These are phyloP conservation scores for Drosophila subsilvestris DNA, from an alignment of 2,888 invertebrate genomes.

Conservation along the genomic window DNA sequence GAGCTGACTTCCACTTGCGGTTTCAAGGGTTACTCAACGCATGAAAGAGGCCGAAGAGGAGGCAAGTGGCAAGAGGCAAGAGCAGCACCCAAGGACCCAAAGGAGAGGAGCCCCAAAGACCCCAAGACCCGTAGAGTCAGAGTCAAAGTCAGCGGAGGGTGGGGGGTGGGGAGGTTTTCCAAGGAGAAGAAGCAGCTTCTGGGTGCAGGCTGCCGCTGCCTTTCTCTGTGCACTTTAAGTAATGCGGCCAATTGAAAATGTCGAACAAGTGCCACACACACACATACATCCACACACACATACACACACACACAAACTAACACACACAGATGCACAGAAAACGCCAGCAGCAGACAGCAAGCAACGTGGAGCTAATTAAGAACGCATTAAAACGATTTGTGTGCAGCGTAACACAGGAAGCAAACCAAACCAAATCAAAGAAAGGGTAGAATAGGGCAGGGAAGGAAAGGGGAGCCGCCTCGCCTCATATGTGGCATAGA, in stretches of 20 bases:
- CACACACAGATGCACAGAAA: slow-evolving; percentile 6
- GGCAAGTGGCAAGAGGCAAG: not conserved
- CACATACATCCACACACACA: not conserved
- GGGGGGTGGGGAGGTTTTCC: too few species aligned
- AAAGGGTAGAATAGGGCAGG: not conserved
- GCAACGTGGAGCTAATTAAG: slow-evolving; percentile 62
- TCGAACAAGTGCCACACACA: slow-evolving; percentile 66
- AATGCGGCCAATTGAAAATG: slow-evolving; percentile 73
- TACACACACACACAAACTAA: not conserved
- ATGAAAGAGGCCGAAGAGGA: slow-evolving; percentile 3
- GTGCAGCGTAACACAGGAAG: not conserved
- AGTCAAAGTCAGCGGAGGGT: too few species aligned
- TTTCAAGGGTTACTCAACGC: slow-evolving; percentile 44
- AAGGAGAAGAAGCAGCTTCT: too few species aligned
- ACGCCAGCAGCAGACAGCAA: slow-evolving; percentile 27
- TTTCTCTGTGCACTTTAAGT: slow-evolving; percentile 57
- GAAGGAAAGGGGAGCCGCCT: not conserved
- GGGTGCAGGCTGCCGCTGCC: not conserved
- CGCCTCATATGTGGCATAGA: not conserved
- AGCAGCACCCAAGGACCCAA: not conserved
- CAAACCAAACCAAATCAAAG: not conserved
- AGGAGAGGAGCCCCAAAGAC: not conserved
- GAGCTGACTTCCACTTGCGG: slow-evolving; percentile 51
- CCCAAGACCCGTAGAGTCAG: not conserved
- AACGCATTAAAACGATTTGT: slow-evolving; percentile 69